These are phyloP conservation scores for Opisthocomus hoazin DNA, from an alignment of 2,113 vertebrate species.

Conservation along the genomic window DNA sequence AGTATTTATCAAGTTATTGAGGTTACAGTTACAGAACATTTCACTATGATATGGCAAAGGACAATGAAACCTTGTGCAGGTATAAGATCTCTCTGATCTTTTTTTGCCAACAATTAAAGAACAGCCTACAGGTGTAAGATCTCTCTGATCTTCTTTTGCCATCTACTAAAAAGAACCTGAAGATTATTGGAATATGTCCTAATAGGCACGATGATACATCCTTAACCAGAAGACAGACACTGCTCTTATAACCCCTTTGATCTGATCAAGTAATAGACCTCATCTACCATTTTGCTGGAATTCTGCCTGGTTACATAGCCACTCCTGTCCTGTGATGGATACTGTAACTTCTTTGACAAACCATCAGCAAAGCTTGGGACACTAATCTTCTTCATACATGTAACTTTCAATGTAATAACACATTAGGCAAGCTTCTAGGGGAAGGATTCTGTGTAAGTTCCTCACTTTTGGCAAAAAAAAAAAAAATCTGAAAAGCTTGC, in stretches of 20 bases:
- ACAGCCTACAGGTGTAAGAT: background rate
- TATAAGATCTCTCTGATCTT: slow-evolving; percentile 45
- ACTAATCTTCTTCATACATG: background rate
- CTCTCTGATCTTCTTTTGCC: slow-evolving; percentile 1
- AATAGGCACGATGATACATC: background rate
- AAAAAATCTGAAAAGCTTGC: background rate
- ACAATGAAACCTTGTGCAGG: background rate
- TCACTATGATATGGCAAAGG: background rate
- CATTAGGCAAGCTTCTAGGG: background rate
- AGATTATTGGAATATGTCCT: background rate
- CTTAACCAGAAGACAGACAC: background rate
- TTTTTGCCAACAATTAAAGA: slow-evolving; percentile 20
- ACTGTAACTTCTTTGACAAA: background rate
- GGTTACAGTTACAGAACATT: background rate
- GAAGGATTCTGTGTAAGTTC: background rate
- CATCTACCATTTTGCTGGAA: background rate
- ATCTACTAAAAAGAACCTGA: background rate
- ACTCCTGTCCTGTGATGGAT: background rate
- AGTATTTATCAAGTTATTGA: background rate
- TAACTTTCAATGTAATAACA: background rate
- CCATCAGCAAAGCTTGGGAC: background rate
- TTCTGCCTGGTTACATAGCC: background rate
- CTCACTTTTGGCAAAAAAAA: background rate
- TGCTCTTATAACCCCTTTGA: background rate
- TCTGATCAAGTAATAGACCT: background rate